Conservation (phyloP, 2,888 invertebrate species). For the Phengaris alcon region DNA sequence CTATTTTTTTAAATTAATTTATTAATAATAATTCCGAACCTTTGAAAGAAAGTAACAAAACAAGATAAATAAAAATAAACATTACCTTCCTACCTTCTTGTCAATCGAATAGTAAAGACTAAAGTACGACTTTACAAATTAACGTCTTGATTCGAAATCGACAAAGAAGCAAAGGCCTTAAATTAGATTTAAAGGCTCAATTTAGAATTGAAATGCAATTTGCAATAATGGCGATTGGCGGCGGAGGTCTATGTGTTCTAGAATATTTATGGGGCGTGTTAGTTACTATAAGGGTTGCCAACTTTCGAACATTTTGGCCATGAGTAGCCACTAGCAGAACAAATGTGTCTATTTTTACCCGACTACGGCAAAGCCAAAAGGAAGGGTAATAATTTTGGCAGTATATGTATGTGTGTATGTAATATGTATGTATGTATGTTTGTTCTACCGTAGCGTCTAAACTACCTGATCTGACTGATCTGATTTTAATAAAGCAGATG, state of each 20-base stretch:
- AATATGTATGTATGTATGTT: no score
- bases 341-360: neutral
- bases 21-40: neutral
- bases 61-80: neutral
- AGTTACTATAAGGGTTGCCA: neutral
- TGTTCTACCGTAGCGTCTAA: no score
- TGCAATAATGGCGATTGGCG: neutral
- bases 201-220: constrained; percentile 4
- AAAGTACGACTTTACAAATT: neutral
- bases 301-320: neutral
- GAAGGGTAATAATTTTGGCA: no score
- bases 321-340: neutral
- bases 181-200: neutral
- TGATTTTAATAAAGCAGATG: no score
- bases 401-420: no score
- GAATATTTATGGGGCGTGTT: neutral
- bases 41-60: neutral
- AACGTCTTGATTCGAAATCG: neutral
- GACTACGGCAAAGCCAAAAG: no score
- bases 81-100: neutral
- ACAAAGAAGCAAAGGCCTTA: neutral
- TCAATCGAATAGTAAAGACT: no score
- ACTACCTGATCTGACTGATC: no score
- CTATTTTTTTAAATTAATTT: no score
- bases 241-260: neutral